Evolutionary conservation across 2,797 vertebrate species (phyloP).

Genomic region (Benthosema pterotum): DNA sequence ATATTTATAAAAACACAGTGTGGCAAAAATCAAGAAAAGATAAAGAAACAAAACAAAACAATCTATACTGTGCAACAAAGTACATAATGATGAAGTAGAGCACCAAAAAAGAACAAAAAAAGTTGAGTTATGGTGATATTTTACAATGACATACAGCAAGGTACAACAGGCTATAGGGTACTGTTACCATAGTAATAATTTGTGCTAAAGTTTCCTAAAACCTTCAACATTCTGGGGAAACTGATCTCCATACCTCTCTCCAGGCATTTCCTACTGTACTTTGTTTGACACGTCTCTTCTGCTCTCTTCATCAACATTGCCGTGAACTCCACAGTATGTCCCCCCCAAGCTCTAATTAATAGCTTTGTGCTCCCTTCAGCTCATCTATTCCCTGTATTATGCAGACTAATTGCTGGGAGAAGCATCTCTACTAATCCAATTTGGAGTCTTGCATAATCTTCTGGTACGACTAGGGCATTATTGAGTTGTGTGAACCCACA

Average conservation of each 20-base stretch:
- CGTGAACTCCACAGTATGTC: constrained; percentile 37
- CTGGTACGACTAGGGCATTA: constrained; percentile 42
- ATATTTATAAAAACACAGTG: background rate
- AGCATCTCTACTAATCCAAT: constrained; percentile 67
- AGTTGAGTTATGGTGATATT: background rate
- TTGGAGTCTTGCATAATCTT: constrained; percentile 62
- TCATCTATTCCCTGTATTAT: constrained; percentile 46
- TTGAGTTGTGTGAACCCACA: constrained; percentile 44
- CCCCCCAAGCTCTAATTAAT: constrained; percentile 57
- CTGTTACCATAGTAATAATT: background rate
- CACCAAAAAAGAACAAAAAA: background rate
- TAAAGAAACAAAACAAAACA: too few relatives aligned
- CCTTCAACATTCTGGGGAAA: constrained; percentile 32
- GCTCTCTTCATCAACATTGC: constrained; percentile 41
- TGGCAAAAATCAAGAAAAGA: too few relatives aligned
- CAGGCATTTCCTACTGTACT: constrained; percentile 40
- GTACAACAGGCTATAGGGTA: background rate
- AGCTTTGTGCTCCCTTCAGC: constrained; percentile 59
- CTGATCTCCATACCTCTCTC: constrained; percentile 41
- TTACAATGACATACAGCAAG: background rate
- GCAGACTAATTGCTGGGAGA: constrained; percentile 63
- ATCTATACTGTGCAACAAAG: too few relatives aligned
- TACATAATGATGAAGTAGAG: background rate
- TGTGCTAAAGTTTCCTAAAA: constrained; percentile 22
- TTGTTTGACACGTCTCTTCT: constrained; percentile 50